These are phyloP conservation scores for Mnemiopsis leidyi DNA, from an alignment of 37 sponge, comb jelly and placozoan species.

Conservation along the genomic window DNA sequence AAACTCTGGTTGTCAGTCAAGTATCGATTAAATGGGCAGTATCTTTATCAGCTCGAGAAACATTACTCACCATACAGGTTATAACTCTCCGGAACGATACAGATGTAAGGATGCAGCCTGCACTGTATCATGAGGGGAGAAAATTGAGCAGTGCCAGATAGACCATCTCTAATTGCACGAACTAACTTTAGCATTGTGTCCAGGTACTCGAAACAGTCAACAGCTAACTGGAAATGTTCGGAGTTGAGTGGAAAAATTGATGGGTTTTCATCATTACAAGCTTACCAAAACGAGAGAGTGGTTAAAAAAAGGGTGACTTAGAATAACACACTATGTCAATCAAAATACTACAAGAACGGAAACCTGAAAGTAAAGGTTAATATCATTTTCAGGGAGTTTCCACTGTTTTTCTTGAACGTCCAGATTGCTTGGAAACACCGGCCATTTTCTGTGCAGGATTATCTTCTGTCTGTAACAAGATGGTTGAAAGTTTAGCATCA, in stretches of 20 bases:
- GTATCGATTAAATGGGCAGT: no score
- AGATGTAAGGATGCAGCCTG: conserved; percentile 23
- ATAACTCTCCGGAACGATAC: conserved; percentile 21
- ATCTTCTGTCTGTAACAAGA: conserved; percentile 39
- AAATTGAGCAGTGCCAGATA: conserved; percentile 28
- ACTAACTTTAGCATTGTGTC: conserved; percentile 27
- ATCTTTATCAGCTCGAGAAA: no score
- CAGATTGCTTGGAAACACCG: conserved; percentile 27
- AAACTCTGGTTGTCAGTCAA: no score
- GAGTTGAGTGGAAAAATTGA: no score
- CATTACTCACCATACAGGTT: conserved; percentile 33
- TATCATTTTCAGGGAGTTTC: conserved; percentile 21
- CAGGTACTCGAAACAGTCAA: conserved; percentile 38
- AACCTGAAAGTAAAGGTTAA: conserved; percentile 46
- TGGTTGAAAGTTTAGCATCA: no score
- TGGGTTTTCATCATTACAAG: background rate
- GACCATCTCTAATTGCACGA: background rate
- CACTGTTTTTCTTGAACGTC: conserved; percentile 45
- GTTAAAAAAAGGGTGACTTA: no score
- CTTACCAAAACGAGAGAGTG: no score
- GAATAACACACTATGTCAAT: background rate
- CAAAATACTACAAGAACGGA: no score
- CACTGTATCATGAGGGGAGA: conserved; percentile 13
- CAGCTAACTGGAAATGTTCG: conserved; percentile 61
- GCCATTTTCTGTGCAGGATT: conserved; percentile 43